phyloP scores from a whole-genome alignment of 2,797 vertebrate genomes.

The Alexandromys oeconomus region DNA sequence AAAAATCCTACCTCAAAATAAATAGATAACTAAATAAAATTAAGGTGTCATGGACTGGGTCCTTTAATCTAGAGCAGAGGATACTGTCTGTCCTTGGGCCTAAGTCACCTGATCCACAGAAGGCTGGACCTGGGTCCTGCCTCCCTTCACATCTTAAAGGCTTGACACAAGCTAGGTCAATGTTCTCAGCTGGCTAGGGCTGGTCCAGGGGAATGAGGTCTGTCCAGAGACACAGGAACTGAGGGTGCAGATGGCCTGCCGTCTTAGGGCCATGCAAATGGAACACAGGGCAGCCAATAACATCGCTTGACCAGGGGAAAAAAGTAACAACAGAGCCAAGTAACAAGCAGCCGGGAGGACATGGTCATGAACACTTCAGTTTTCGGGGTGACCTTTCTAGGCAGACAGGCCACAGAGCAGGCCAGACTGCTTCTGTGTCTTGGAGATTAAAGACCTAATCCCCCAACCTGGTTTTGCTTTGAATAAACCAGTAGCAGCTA shows the following conservation, averaged over 20 bases:
- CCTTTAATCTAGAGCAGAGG: background rate
- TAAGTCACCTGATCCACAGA: background rate
- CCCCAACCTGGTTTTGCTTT: background rate
- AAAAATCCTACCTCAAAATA: background rate
- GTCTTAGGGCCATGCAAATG: background rate
- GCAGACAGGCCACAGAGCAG: background rate
- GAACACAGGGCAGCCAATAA: background rate
- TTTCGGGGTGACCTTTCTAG: background rate
- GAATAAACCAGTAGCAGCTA: background rate
- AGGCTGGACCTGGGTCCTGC: background rate
- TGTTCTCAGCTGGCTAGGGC: background rate
- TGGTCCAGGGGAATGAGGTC: background rate
- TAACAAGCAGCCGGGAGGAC: background rate
- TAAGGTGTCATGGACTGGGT: background rate
- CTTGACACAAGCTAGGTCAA: background rate
- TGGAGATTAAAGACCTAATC: background rate
- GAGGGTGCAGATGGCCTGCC: background rate
- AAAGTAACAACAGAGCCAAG: background rate
- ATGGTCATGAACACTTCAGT: background rate
- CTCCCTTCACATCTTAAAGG: background rate
- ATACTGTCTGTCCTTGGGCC: background rate
- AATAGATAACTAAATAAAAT: background rate
- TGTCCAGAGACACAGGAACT: background rate
- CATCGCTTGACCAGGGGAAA: background rate
- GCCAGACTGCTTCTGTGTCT: background rate